phyloP scores from a whole-genome alignment of 2,113 vertebrate genomes.

The Arizona elegans region DNA sequence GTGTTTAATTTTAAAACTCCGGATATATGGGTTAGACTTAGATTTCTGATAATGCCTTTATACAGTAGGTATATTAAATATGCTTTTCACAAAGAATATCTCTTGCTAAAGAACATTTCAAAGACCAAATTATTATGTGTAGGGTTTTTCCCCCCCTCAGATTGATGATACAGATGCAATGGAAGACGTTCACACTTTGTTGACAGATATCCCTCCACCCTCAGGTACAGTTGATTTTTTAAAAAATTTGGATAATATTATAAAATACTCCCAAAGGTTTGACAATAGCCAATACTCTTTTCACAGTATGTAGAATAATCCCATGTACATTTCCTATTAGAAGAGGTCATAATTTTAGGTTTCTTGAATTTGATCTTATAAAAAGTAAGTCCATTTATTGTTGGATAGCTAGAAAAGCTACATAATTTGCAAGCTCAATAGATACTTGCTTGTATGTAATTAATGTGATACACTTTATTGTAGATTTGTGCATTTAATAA shows the following conservation, averaged over 20 bases:
- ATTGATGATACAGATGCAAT: conserved; percentile 97
- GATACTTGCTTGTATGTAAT: neutral
- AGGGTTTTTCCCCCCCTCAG: conserved; percentile 59
- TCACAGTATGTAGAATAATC: neutral
- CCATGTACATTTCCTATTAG: neutral
- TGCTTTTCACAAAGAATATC: neutral
- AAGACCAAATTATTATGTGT: neutral
- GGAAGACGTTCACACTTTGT: conserved; percentile 93
- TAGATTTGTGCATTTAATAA: neutral
- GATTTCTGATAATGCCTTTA: neutral
- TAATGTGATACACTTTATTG: neutral
- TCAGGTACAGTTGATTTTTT: conserved; percentile 72
- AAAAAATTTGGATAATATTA: neutral
- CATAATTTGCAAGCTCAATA: neutral
- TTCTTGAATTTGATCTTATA: neutral
- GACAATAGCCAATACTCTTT: neutral
- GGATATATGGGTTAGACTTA: neutral
- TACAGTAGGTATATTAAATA: neutral
- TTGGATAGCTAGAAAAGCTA: neutral
- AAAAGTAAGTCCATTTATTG: neutral
- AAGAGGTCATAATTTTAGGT: neutral
- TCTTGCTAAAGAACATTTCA: neutral
- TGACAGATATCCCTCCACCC: conserved; percentile 87
- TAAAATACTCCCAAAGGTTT: neutral
- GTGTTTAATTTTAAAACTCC: neutral